Evolutionary conservation across 2,888 invertebrate species (phyloP).

Genomic region (Xestia c-nigrum): DNA sequence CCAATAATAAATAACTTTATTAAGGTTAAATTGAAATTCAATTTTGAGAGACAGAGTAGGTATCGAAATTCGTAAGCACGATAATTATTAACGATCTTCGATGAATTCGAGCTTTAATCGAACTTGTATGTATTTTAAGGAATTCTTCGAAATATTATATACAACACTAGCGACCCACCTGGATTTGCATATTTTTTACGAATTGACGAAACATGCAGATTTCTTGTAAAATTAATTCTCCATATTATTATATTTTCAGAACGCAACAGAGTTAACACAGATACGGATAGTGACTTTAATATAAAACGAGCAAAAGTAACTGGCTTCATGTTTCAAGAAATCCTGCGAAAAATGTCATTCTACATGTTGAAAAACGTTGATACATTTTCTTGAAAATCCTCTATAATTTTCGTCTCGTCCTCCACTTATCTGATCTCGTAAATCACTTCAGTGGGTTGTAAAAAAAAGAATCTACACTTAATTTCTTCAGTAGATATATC

Average conservation of each 20-base stretch:
- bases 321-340: neutral
- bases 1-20: neutral
- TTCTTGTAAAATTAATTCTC: neutral
- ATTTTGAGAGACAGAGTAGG: neutral
- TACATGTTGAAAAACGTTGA: constrained; percentile 16
- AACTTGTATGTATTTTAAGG: neutral
- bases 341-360: neutral
- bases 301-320: neutral
- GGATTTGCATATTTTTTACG: neutral
- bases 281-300: too few species aligned
- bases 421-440: constrained; percentile 63
- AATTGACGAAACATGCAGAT: neutral
- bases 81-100: neutral
- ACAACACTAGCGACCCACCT: neutral
- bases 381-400: constrained; percentile 41
- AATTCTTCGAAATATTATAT: neutral
- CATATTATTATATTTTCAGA: too few species aligned
- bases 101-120: neutral
- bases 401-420: constrained; percentile 60
- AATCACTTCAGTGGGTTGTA: constrained; percentile 63
- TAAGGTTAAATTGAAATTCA: constrained; percentile 1
- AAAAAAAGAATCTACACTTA: constrained; percentile 65
- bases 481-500: constrained; percentile 59
- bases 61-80: neutral
- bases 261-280: neutral